Percentiles rank a stretch among this genome's conserved stretches.
Conservation (phyloP, 2,888 invertebrate genomes). For the Habrosyne pyritoides region DNA sequence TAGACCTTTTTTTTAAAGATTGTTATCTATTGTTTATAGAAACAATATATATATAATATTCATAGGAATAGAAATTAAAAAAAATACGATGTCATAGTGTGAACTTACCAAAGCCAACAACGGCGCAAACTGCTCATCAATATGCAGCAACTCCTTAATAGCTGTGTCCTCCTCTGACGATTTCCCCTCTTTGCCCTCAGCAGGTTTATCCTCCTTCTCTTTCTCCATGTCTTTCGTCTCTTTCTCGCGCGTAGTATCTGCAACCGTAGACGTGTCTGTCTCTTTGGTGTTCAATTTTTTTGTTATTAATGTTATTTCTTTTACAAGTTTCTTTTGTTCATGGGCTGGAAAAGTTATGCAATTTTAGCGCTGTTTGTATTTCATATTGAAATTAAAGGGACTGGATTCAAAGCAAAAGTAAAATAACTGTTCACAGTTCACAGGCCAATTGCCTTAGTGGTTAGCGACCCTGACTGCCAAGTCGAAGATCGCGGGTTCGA, state of each 20-base stretch:
- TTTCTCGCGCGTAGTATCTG: constrained; percentile 46
- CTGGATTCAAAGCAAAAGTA: no score
- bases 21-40: no score
- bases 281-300: constrained; percentile 13
- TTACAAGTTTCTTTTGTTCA: not conserved
- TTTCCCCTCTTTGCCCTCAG: constrained; percentile 32
- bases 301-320: constrained; percentile 1
- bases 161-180: constrained; percentile 51
- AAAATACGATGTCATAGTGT: no score
- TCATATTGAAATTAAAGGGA: no score
- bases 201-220: constrained; percentile 30
- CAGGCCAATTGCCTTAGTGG: no score
- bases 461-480: no score
- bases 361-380: not conserved
- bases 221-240: constrained; percentile 35
- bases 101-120: constrained; percentile 47
- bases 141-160: constrained; percentile 56
- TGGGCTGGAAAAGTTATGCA: not conserved
- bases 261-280: constrained; percentile 17
- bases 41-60: no score
- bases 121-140: constrained; percentile 64
- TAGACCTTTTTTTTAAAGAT: no score
- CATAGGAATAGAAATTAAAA: no score
- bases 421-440: no score
- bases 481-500: no score